Conservation (phyloP, 2,797 vertebrate species). For the Sorex maritimensis region DNA sequence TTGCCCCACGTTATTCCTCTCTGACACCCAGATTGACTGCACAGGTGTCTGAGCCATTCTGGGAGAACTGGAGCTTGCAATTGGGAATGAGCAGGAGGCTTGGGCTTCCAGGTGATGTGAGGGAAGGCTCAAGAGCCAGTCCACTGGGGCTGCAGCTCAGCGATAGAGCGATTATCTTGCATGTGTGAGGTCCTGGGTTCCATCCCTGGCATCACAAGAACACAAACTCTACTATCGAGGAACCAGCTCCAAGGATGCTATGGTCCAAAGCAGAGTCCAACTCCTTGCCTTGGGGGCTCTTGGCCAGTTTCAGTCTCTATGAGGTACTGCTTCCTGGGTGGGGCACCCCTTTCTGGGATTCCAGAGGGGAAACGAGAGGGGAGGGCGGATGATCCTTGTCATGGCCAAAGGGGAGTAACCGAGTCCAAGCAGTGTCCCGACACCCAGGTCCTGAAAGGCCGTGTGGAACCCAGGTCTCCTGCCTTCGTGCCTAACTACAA, state of each 20-base stretch:
- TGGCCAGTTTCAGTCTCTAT: not conserved
- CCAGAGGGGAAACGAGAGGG: not conserved
- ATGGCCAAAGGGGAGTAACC: conserved; percentile 41
- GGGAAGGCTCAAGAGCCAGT: not conserved
- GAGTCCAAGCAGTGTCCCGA: conserved; percentile 1
- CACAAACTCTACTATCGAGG: not conserved
- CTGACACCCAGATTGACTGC: not conserved
- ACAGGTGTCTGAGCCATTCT: not conserved
- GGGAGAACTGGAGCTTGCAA: not conserved
- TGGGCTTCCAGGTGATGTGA: not conserved
- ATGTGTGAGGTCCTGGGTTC: no score
- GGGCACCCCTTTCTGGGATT: not conserved
- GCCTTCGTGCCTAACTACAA: conserved; percentile 58
- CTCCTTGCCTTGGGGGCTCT: not conserved
- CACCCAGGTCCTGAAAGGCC: not conserved
- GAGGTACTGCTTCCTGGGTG: not conserved
- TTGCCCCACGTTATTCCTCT: not conserved
- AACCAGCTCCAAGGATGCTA: not conserved
- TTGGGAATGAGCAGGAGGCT: not conserved
- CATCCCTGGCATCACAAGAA: no score
- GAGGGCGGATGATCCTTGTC: not conserved
- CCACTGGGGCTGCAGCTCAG: no score
- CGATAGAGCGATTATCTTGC: no score
- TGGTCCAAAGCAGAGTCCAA: not conserved
- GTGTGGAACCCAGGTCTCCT: not conserved